These are phyloP conservation scores for Myoxocephalus aenaeus DNA, from an alignment of 2,797 vertebrate species.

Conservation along the genomic window DNA sequence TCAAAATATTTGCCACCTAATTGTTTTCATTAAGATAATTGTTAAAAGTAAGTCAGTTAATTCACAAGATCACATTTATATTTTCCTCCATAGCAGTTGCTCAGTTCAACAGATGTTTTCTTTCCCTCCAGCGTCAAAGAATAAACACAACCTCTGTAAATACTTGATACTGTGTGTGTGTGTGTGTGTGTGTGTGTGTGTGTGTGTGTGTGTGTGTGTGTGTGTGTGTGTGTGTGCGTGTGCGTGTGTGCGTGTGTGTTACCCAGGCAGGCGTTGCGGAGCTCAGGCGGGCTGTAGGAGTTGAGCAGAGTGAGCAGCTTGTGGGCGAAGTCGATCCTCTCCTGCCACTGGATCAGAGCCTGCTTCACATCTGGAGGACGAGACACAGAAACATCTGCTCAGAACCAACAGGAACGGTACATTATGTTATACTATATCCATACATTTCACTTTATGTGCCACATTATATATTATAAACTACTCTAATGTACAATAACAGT, in stretches of 20 bases:
- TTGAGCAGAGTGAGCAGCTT: slow-evolving; percentile 97
- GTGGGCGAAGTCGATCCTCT: slow-evolving; percentile 98
- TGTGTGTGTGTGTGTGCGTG: slow-evolving; percentile 1
- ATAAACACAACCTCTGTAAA: too few relatives aligned
- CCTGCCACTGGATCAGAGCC: slow-evolving; percentile 99
- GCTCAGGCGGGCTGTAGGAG: slow-evolving; percentile 97
- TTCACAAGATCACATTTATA: too few relatives aligned
- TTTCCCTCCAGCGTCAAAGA: too few relatives aligned
- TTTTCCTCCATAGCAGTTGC: too few relatives aligned
- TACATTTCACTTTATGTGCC: too few relatives aligned
- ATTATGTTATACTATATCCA: background rate
- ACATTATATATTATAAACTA: background rate
- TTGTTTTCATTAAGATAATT: too few relatives aligned
- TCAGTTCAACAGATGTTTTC: too few relatives aligned
- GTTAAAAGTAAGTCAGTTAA: too few relatives aligned
- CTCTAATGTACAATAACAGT: too few relatives aligned
- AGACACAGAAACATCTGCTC: slow-evolving; percentile 9
- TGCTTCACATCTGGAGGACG: slow-evolving; percentile 93
- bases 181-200: too few relatives aligned
- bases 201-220: too few relatives aligned
- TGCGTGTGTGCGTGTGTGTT: slow-evolving; percentile 35
- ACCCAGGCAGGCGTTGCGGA: slow-evolving; percentile 96
- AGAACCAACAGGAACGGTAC: background rate
- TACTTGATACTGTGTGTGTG: too few relatives aligned
- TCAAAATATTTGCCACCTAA: background rate